Evolutionary conservation across 2,797 vertebrate species (phyloP).

Genomic region (Clarias fuscus): DNA sequence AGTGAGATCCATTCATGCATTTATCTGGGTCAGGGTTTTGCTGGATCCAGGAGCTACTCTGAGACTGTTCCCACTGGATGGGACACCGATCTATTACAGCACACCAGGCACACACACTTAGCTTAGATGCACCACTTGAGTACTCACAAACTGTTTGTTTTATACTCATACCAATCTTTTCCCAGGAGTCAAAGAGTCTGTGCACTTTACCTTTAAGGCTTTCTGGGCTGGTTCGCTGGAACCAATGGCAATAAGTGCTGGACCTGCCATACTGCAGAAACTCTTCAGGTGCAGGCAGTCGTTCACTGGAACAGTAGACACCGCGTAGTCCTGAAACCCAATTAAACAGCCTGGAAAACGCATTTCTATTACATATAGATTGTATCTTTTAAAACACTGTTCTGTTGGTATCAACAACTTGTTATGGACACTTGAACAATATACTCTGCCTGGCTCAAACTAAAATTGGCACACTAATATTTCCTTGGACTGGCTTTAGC

Average conservation of each 20-base stretch:
- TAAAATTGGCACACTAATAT: too few relatives aligned
- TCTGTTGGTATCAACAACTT: neutral
- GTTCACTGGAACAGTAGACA: conserved; percentile 90
- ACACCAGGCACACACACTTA: neutral
- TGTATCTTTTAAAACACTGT: neutral
- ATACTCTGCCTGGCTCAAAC: neutral
- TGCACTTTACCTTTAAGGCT: conserved; percentile 88
- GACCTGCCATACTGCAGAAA: conserved; percentile 98
- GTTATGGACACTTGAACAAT: neutral
- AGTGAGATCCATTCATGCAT: neutral
- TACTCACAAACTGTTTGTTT: neutral
- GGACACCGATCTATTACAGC: neutral
- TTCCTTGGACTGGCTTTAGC: too few relatives aligned
- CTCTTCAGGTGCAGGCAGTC: conserved; percentile 90
- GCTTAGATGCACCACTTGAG: neutral
- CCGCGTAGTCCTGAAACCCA: conserved; percentile 88
- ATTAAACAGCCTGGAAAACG: conserved; percentile 18
- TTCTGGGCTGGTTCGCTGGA: conserved; percentile 94
- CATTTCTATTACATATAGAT: neutral
- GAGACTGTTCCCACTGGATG: neutral
- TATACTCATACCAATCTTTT: neutral
- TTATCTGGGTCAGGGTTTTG: neutral
- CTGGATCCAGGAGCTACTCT: too few relatives aligned
- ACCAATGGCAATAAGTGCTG: conserved; percentile 91
- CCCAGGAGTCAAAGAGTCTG: neutral